These are phyloP conservation scores for Serinus canaria DNA, from an alignment of 2,113 vertebrate genomes.

Conservation along the genomic window DNA sequence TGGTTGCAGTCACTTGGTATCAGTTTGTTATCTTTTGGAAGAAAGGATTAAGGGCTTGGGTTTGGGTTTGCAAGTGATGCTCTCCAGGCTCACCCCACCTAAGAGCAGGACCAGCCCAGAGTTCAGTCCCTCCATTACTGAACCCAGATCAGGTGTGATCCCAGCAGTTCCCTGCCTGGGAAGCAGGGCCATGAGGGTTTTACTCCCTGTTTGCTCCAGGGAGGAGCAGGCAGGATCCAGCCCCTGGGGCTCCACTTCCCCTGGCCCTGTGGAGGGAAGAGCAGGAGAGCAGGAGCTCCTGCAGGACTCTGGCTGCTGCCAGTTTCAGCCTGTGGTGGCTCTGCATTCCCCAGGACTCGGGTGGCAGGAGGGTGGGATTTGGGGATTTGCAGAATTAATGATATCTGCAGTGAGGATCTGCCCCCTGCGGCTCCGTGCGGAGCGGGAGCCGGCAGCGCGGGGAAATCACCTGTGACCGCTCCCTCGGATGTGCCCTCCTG, in stretches of 20 bases:
- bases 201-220: background rate
- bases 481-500: background rate
- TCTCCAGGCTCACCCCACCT: fast-evolving
- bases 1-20: background rate
- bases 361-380: background rate
- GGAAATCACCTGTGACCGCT: slow-evolving; percentile 24
- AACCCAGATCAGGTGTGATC: background rate
- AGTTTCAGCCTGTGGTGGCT: background rate
- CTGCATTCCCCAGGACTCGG: background rate
- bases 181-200: background rate
- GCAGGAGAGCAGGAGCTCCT: background rate
- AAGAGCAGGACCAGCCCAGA: fast-evolving
- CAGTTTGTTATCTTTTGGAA: background rate
- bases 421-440: background rate
- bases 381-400: slow-evolving; percentile 48
- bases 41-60: fast-evolving
- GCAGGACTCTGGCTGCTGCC: background rate
- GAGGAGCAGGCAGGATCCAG: background rate
- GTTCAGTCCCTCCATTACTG: background rate
- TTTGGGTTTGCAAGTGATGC: background rate
- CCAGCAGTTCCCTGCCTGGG: background rate
- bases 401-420: slow-evolving; percentile 14
- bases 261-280: background rate
- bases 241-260: background rate
- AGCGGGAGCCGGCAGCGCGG: background rate